Evolutionary conservation across 2,113 vertebrate species (phyloP).

Genomic region (Dipodomys spectabilis): DNA sequence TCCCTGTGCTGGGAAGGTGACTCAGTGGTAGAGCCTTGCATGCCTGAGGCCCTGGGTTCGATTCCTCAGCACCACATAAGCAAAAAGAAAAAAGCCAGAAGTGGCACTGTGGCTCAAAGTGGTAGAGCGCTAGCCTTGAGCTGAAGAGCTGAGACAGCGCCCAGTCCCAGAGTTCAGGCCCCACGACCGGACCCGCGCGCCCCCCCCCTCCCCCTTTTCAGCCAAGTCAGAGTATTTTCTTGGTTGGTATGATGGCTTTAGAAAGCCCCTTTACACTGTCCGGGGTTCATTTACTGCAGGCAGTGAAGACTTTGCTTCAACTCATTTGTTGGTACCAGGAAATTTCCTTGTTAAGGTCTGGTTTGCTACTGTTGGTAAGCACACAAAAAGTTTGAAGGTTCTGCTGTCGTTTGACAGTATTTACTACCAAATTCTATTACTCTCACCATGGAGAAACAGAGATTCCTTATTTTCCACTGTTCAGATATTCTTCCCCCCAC

Average conservation of each 20-base stretch:
- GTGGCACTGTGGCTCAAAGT: no score
- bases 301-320: not conserved
- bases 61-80: no score
- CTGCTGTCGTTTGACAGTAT: not conserved
- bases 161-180: no score
- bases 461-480: not conserved
- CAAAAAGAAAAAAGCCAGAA: no score
- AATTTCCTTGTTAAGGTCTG: not conserved
- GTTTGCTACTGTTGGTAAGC: not conserved
- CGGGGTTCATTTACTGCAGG: not conserved
- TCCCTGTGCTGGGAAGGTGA: no score
- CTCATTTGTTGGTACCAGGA: not conserved
- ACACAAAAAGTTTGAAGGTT: not conserved
- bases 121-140: no score
- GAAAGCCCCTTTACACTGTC: not conserved
- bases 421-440: not conserved
- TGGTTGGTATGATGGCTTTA: not conserved
- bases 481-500: not conserved
- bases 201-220: not conserved
- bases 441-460: not conserved
- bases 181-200: no score
- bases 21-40: no score
- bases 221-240: constrained; percentile 14
- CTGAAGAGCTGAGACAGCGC: no score
- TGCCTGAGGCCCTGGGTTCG: no score